These are phyloP conservation scores for Melinaea menophilus DNA, from an alignment of 2,888 invertebrate species.

Conservation along the genomic window DNA sequence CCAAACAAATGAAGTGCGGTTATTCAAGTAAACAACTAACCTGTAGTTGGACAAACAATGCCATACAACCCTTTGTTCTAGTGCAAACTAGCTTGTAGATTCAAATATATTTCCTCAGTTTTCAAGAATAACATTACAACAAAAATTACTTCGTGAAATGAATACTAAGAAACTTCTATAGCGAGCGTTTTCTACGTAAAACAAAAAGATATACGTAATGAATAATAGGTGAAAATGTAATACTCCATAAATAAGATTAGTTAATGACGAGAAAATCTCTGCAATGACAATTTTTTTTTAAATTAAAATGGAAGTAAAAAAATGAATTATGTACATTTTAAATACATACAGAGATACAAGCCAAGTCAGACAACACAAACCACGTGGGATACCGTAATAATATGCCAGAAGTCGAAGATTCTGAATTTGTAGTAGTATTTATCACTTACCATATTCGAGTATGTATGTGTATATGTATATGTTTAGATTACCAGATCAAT, in stretches of 20 bases:
- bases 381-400: no score
- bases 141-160: slow-evolving; percentile 18
- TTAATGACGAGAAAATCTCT: no score
- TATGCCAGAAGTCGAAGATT: no score
- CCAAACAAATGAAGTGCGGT: slow-evolving; percentile 12
- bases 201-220: neutral
- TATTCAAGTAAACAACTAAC: slow-evolving; percentile 18
- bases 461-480: no score
- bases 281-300: no score
- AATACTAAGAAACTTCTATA: slow-evolving; percentile 13
- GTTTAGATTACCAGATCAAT: no score
- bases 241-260: neutral
- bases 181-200: slow-evolving; percentile 8
- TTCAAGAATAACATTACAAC: slow-evolving; percentile 23
- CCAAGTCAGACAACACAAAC: no score
- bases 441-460: no score
- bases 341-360: no score
- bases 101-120: slow-evolving; percentile 22
- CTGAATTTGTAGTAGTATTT: no score
- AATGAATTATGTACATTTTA: no score
- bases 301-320: no score
- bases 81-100: slow-evolving; percentile 13
- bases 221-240: neutral
- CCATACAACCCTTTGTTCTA: slow-evolving; percentile 21
- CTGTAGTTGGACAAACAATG: slow-evolving; percentile 18